A percentile compares a stretch with the other conserved stretches of the same genome.
phyloP scores from a whole-genome alignment of 1,140 invertebrate species.

The Arctopsyche grandis region DNA sequence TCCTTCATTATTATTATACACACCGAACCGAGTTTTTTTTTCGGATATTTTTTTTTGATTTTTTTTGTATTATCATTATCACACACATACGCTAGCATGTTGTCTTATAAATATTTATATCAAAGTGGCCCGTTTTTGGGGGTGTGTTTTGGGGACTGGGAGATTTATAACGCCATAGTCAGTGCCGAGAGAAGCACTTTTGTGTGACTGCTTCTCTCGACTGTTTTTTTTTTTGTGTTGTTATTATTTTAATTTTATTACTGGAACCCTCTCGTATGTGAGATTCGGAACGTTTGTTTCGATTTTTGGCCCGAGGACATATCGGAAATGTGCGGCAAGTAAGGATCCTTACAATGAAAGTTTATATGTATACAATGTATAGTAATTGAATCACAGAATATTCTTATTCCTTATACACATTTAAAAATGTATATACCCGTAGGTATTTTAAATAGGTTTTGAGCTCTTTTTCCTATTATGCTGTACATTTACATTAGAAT shows the following conservation, averaged over 20 bases:
- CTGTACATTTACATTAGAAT: too few relatives aligned
- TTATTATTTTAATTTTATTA: conserved; percentile 5
- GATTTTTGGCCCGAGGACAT: conserved; percentile 23
- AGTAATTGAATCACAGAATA: too few relatives aligned
- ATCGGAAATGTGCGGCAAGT: not conserved
- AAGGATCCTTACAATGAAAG: too few relatives aligned
- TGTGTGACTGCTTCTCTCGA: conserved; percentile 37
- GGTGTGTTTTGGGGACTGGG: conserved; percentile 45
- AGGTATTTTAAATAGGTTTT: too few relatives aligned
- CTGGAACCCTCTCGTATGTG: not conserved
- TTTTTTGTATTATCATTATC: conserved; percentile 5
- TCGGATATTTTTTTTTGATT: not conserved
- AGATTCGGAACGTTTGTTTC: conserved; percentile 15
- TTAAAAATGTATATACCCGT: too few relatives aligned
- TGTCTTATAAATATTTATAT: conserved; percentile 54
- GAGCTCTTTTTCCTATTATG: too few relatives aligned
- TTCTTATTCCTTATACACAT: too few relatives aligned
- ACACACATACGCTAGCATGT: not conserved
- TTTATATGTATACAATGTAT: not conserved
- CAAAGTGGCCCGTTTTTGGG: conserved; percentile 45
- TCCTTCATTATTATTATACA: conserved; percentile 31
- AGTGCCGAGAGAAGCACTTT: conserved; percentile 36
- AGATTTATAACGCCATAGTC: conserved; percentile 50
- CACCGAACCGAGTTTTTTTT: not conserved
- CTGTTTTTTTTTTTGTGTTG: not conserved